Evolutionary conservation across 2,888 invertebrate species (phyloP), one percentile per base, ranked within the genome.

Genomic region (Mellilla xanthometata): DNA sequence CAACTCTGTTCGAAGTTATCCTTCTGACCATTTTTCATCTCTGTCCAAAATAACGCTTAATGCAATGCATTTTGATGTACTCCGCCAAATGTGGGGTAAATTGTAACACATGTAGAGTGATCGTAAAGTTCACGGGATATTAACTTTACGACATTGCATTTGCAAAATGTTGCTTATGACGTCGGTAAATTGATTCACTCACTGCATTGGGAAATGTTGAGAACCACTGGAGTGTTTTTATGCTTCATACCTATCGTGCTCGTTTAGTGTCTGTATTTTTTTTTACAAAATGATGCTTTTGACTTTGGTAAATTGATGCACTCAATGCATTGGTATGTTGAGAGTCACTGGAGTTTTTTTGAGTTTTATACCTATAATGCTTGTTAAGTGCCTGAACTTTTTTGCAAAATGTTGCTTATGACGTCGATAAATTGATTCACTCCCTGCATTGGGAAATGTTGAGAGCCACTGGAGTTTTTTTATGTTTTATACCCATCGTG

Each of bases 361-460:
- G n/a, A n/a, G n/a, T n/a, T n/a, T n/a, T n/a, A n/a, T n/a, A n/a
- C n/a, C n/a, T n/a, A n/a, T n/a, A n/a, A n/a, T n/a, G n/a, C n/a
- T n/a, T n/a, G n/a, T n/a, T n/a, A n/a, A n/a, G n/a, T n/a, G n/a
- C n/a, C n/a, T n/a, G n/a, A n/a, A n/a, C n/a, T n/a, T n/a, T n/a
- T 34, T 34, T 9, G 27, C 15, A 8, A 36, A 36, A 36, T 27
- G 27, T 27, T 27, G 27, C 15, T 36, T 36, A 27, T 27, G 15
- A 7, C 5, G 12, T 3, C 10, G 13, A 24, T 0, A 27, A 36
- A 36, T 4, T 26, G 13, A 34, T 36, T 8, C 2, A 28, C 6
- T n/a, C n/a, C n/a, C n/a, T 10, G 4, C 28, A 8, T 24, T 24
- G 24, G 2, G 24, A n/a, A 24, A 24, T 24, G 3, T 4, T 7